phyloP scores from a whole-genome alignment of 1,140 invertebrate genomes.

The Calephelis nemesis region DNA sequence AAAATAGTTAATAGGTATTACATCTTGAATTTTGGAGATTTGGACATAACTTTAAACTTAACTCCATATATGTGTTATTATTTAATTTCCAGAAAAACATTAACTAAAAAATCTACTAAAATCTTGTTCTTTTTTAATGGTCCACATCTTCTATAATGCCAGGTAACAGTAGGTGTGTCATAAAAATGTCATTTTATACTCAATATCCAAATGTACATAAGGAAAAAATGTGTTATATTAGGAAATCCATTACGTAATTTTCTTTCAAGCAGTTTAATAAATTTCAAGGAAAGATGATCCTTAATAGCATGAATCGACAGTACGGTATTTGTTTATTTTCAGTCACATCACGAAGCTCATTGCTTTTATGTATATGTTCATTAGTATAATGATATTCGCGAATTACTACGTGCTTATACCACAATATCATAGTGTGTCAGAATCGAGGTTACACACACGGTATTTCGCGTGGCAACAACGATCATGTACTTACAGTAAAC shows the following conservation, averaged over 20 bases:
- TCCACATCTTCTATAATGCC: no score
- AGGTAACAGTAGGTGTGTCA: no score
- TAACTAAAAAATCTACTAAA: no score
- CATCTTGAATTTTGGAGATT: no score
- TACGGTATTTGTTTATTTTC: slow-evolving; percentile 29
- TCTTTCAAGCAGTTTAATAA: slow-evolving; percentile 3
- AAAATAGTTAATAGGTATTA: no score
- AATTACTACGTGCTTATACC: slow-evolving; percentile 73
- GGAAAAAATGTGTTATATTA: neutral
- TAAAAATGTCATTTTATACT: no score
- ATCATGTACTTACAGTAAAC: slow-evolving; percentile 60
- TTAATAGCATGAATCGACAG: slow-evolving; percentile 16
- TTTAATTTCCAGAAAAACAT: no score
- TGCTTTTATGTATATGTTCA: slow-evolving; percentile 56
- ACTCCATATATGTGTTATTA: no score
- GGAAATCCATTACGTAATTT: slow-evolving; percentile 9
- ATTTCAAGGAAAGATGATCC: slow-evolving; percentile 14
- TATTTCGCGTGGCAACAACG: slow-evolving; percentile 69
- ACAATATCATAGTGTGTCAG: slow-evolving; percentile 67
- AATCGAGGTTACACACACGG: slow-evolving; percentile 69
- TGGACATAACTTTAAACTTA: no score
- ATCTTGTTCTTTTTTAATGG: no score
- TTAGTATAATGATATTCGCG: slow-evolving; percentile 74
- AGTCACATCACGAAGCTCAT: slow-evolving; percentile 37
- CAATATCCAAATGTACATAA: no score